Base-by-base conservation (phyloP, 2,797 vertebrate species). In the Chaetophractus vellerosus region DNA sequence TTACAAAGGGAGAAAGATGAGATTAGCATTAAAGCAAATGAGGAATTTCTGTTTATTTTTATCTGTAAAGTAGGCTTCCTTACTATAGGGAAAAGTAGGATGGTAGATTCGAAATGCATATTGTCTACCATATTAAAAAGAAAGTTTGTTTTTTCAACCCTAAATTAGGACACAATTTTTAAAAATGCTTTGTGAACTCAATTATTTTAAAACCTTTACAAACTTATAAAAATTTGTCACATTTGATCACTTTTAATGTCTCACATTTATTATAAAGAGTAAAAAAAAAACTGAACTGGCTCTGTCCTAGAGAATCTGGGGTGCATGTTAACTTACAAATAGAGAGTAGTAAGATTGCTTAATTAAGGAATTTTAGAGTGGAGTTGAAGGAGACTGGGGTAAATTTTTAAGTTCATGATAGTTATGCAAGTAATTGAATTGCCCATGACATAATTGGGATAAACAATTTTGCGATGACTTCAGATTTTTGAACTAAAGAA, bases 41-140 rank as follows among this genome's bases (percentile, higher is more conserved):
- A 92, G 63, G 81, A 64, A 94, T 93, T 66, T 78, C n/a, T 64
- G 71, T 63, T 90, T 90, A 26, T 88, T 96, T 92, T 86, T 64
- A 95, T 93, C 85, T 85, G 64, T 48, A 85, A 81, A 90, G 52
- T 68, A 75, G 66, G 14, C 76, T 93, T 95, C 64, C 84, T 75
- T 89, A 76, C 63, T 75, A 93, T 74, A 80, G 28, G 45, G 85
- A 59, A 96, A 66, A 92, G 50, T 45, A 48, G 59, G 14, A 82
- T 55, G 79, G 36, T 59, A 61, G 84, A 78, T 79, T 96, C 6
- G 61, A 91, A 94, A 96, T 93, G 84, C 31, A 74, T 79, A 75
- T 68, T 52, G 21, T 87, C 76, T 84, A 57, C 57, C 19, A 41
- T 88, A 45, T 84, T 88, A 45, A 69, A 61, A 79, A 88, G 24